Base-by-base conservation (phyloP, 2,113 vertebrate genomes). In the Toxostoma redivivum region DNA sequence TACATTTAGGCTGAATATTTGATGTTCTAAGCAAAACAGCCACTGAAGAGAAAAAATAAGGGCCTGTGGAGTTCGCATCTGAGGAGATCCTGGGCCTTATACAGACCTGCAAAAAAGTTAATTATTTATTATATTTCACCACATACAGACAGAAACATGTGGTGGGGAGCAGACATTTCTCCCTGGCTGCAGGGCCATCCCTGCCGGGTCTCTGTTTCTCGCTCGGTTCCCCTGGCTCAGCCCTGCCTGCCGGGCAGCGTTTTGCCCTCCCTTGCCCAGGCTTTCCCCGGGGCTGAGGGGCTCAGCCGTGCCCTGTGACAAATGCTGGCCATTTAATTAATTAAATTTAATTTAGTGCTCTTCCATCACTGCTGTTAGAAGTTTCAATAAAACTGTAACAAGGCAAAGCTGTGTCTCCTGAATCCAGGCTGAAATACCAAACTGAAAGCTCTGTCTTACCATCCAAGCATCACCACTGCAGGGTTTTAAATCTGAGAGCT, bases 131-230 rank as follows among this genome's bases (percentile, higher is more conserved):
- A 8, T 37, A 50, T 33, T 54, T 20, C 56, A 69, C 7, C 8
- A 56, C 64, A 73, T 20, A 28, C 0, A 69, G 23, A 51, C 2
- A 56, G 15, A 15, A 69, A 60, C 10, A 8, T 0, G 0, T 10
- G 10, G 4, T 27, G 22, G 2, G 13, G 16, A 90, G 22, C 2
- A 5, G 15, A 35, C 66, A 57, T 31, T 15, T 33, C n/a, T 40
- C 31, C 6, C 14, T 0, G 7, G 42, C 10, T 0, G 0, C 38
- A 10, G 38, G 38, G 19, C 11, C 15, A 2, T 8, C n/a, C 28
- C 12, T 19, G 31, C 9, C 0, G 1, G 48, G 6, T 21, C 56
- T 4, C 25, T 15, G 40, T 42, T 42, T 42, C 40, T 42, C 40
- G 40, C 40, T 42, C 40, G 40, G 40, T 42, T 42, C 40, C 40